Base-by-base conservation (phyloP, 1,140 invertebrate genomes). In the Drosophila saltans region DNA sequence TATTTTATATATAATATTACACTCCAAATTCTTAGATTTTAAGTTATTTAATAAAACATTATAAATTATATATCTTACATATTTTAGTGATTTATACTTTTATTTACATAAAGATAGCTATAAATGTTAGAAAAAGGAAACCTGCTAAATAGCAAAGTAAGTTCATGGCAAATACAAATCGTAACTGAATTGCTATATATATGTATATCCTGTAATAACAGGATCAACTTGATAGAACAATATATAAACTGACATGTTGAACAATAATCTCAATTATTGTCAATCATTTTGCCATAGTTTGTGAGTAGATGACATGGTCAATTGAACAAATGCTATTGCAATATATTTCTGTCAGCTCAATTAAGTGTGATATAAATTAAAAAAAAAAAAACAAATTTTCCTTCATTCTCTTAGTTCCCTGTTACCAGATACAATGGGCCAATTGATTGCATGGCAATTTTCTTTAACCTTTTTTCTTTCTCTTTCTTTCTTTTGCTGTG, bases 381-480 rank as follows among this genome's bases (percentile, higher is more conserved):
- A 30, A 30, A 30, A 16, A 16, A 16, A 16, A 16, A 16, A 16
- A 16, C 16, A 16, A 16, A 16, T 16, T 16, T 16, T 2, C 28
- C 2, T 30, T 30, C 1, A 41, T 9, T 10, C 40, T 10, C 11
- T 41, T 11, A 11, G 11, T 16, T 16, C 16, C 3, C 45, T 24
- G 11, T 11, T 41, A 43, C n/a, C 3, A 43, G 41, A 39, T 26
- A 62, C 40, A 62, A 62, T 62, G 60, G 66, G 36, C 33, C 59
- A 63, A 60, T 55, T 61, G 57, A 60, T 45, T 68, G 70, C 59
- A 57, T 62, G 30, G 58, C 58, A 62, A 68, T 69, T 73, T 43
- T 11, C 40, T 28, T 59, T 16, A 64, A 72, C 71, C 75, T 72
- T 78, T 74, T 65, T 40, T 75, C 48, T 62, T 67, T 16, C 16